Base-by-base conservation (phyloP, 1,140 invertebrate species). In the Drosophila bipectinata region DNA sequence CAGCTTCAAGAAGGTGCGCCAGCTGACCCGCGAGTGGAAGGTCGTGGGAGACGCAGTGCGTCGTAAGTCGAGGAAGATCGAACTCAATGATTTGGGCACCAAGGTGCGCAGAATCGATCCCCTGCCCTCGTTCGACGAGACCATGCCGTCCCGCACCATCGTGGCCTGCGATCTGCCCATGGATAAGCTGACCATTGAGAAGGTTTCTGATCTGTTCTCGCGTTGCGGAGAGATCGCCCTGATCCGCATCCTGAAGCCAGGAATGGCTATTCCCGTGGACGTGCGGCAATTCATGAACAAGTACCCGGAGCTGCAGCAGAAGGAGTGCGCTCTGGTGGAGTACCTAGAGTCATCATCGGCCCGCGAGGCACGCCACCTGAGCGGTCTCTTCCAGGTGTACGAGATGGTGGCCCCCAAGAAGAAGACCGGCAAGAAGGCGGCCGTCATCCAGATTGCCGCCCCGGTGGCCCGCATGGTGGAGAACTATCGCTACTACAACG, bases 11-110 rank as follows among this genome's bases (percentile, higher is more conserved):
- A 95, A 97, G 49, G 97, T 99, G 24, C 97, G 97, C 81, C 97
- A 98, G 81, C 92, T 99, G 32, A 98, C 97, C 4, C 97, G 97
- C 90, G 98, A 99, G 89, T 99, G 98, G 96, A 94, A 97, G 55
- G 96, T 97, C 0, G 97, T 98, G 4, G 97, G 97, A 2, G 94
- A 95, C 74, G 96, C 97, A 44, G 92, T 98, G 62, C 93, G 94
- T 63, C 93, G 94, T 7, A 93, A 93, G 32, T 98, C 97, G 0
- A 94, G 94, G 8, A 96, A 96, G 72, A 93, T 99, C 32, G 95
- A 98, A 92, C 95, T 99, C 12, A 99, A 99, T 92, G 95, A 97
- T 52, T 94, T 95, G 47, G 97, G 97, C 21, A 98, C 97, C 0
- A 99, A 99, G 90, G 93, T 99, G n/a, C 93, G 97, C 9, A 94